phyloP scores from a whole-genome alignment of 2,113 vertebrate species.

The Kobus ellipsiprymnus region DNA sequence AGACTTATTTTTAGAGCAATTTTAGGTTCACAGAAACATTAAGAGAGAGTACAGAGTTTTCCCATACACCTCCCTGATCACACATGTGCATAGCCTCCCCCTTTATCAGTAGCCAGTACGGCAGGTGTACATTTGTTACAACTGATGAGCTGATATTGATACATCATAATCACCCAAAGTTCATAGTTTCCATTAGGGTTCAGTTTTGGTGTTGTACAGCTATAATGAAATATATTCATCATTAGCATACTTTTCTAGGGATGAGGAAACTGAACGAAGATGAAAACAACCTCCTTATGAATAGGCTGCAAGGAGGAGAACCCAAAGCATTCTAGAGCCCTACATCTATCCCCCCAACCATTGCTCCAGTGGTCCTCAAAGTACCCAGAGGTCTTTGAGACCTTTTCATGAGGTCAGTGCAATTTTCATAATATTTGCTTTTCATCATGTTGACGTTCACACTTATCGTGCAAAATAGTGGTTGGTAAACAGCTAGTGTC shows the following conservation, averaged over 20 bases:
- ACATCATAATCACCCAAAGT: neutral
- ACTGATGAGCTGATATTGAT: neutral
- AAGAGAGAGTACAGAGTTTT: neutral
- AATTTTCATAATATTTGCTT: neutral
- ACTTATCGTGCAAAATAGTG: neutral
- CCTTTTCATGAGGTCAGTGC: neutral
- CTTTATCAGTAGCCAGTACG: neutral
- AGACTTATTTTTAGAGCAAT: neutral
- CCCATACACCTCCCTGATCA: neutral
- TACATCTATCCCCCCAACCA: neutral
- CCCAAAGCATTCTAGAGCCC: neutral
- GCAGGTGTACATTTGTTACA: neutral
- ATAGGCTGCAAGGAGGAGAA: neutral
- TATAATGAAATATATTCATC: neutral
- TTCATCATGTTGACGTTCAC: neutral
- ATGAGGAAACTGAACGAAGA: neutral
- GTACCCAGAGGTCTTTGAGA: neutral
- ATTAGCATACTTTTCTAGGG: neutral
- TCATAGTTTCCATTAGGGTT: neutral
- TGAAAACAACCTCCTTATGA: neutral
- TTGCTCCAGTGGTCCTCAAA: neutral
- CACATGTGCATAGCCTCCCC: neutral
- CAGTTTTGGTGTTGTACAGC: neutral
- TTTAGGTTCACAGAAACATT: neutral
- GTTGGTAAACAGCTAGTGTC: neutral